Conservation (phyloP, 2,797 vertebrate genomes). For the Halcyon chelicuti region DNA sequence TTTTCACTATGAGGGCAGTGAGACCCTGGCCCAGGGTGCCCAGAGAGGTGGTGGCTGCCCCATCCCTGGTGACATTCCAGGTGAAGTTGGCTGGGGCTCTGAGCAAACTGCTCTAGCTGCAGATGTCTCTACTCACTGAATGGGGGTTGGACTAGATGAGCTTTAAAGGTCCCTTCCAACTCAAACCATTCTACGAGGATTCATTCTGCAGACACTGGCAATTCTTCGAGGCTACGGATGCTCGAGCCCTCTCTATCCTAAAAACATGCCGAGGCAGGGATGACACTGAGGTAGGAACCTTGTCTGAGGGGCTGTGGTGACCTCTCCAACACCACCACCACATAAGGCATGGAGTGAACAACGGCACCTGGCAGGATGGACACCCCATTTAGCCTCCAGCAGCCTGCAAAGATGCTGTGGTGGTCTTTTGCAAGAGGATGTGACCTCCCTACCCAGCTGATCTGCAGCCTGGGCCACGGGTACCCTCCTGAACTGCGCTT, state of each 20-base stretch:
- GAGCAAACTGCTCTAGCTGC: not conserved
- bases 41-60: not conserved
- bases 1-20: not conserved
- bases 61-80: not conserved
- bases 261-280: not conserved
- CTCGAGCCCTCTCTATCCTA: not conserved
- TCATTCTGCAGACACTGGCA: not conserved
- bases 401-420: not conserved
- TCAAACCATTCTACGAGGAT: not conserved
- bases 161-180: not conserved
- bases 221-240: rapidly evolving
- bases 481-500: not conserved
- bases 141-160: not conserved
- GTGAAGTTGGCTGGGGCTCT: not conserved
- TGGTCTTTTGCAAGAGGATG: not conserved
- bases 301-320: rapidly evolving
- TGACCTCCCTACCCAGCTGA: not conserved
- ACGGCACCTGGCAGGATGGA: rapidly evolving
- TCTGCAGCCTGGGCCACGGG: not conserved
- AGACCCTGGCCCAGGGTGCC: not conserved
- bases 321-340: not conserved
- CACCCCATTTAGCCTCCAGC: rapidly evolving
- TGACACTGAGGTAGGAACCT: rapidly evolving
- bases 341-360: rapidly evolving
- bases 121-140: not conserved